Conservation (phyloP, 2,797 vertebrate genomes). For the Tinamus major region DNA sequence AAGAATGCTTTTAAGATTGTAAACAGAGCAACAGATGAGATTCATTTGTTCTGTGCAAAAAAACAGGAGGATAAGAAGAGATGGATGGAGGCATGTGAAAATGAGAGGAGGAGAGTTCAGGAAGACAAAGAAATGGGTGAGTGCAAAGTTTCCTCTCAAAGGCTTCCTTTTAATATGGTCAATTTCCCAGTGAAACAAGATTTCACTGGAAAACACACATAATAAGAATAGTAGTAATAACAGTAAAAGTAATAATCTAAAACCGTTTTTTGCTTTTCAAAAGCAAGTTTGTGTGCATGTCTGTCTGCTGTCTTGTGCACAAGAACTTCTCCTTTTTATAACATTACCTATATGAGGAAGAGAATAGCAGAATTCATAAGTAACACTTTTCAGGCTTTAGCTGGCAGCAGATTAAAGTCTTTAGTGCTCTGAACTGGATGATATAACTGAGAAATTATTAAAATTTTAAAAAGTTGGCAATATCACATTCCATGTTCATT, state of each 20-base stretch:
- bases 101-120: slow-evolving; percentile 89
- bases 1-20: slow-evolving; percentile 90
- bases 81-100: slow-evolving; percentile 91
- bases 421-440: background rate
- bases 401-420: background rate
- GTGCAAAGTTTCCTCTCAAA: slow-evolving; percentile 52
- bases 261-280: background rate
- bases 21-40: slow-evolving; percentile 84
- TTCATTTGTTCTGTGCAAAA: slow-evolving; percentile 89
- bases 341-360: background rate
- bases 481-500: background rate
- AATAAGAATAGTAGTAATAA: background rate
- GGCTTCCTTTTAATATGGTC: background rate
- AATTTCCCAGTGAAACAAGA: background rate
- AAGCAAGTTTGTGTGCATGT: background rate
- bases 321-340: background rate
- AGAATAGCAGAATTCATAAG: background rate
- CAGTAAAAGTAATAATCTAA: background rate
- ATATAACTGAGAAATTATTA: background rate
- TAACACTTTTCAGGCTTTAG: background rate
- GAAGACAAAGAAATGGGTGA: slow-evolving; percentile 96
- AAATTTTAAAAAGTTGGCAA: background rate
- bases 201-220: background rate
- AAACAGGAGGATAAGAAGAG: slow-evolving; percentile 92
- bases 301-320: background rate